Conservation (phyloP, 2,113 vertebrate species). For the Arothron firmamentum region DNA sequence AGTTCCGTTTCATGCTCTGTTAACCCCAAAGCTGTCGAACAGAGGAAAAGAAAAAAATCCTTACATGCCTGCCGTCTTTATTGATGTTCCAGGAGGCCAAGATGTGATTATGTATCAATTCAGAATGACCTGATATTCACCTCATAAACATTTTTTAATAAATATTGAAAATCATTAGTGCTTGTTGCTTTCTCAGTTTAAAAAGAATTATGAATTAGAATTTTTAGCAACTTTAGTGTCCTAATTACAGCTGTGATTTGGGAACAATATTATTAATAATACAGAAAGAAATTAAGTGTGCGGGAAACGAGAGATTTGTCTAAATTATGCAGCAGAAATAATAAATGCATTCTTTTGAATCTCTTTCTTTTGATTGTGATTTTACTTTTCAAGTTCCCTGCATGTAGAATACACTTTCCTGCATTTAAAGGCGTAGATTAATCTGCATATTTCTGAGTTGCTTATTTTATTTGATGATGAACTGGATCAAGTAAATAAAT, state of each 20-base stretch:
- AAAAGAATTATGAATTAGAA: neutral
- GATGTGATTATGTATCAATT: constrained; percentile 30
- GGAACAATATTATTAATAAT: constrained; percentile 13
- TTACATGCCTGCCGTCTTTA: constrained; percentile 26
- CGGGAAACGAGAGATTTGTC: neutral
- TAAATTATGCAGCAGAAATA: neutral
- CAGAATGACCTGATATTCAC: constrained; percentile 39
- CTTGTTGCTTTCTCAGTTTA: neutral
- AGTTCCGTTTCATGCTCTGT: too few relatives aligned
- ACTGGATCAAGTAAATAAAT: constrained; percentile 23
- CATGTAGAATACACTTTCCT: neutral
- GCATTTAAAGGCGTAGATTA: neutral
- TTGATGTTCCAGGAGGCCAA: constrained; percentile 26
- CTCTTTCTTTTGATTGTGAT: constrained; percentile 8
- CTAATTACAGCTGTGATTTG: constrained; percentile 20
- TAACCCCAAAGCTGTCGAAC: too few relatives aligned
- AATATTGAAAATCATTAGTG: neutral
- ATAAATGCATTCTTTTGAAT: constrained; percentile 1
- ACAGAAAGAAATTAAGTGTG: constrained; percentile 2
- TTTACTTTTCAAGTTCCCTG: neutral
- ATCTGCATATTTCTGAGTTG: neutral
- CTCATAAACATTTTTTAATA: constrained; percentile 15
- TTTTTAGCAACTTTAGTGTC: neutral
- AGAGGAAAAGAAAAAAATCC: neutral
- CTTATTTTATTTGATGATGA: constrained; percentile 31